Percentiles rank a stretch among this genome's conserved stretches.
Conservation (phyloP, 1,140 invertebrate genomes). For the Brevipalpus yothersi region DNA sequence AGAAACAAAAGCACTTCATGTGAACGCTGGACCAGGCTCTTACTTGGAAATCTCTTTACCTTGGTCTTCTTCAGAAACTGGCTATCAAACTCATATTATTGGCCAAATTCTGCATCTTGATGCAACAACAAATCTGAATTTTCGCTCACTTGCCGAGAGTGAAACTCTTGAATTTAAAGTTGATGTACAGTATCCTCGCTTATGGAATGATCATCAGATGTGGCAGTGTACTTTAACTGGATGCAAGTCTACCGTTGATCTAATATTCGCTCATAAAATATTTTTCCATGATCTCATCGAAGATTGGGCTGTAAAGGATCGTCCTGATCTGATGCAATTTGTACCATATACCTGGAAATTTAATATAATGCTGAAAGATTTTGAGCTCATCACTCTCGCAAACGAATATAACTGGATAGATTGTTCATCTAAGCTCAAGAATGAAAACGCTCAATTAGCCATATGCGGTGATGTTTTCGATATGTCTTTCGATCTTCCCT, state of each 20-base stretch:
- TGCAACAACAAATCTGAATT: slow-evolving; percentile 69
- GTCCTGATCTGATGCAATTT: slow-evolving; percentile 76
- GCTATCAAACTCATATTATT: slow-evolving; percentile 66
- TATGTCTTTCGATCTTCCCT: slow-evolving; percentile 71
- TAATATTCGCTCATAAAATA: slow-evolving; percentile 79
- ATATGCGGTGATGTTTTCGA: slow-evolving; percentile 80
- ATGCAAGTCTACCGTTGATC: slow-evolving; percentile 69
- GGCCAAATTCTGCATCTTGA: slow-evolving; percentile 78
- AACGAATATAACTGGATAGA: slow-evolving; percentile 99
- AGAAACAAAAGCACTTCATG: slow-evolving; percentile 85
- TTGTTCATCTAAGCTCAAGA: slow-evolving; percentile 47
- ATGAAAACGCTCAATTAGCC: slow-evolving; percentile 36
- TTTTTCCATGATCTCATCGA: slow-evolving; percentile 87
- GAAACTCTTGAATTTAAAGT: slow-evolving; percentile 82
- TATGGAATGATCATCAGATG: slow-evolving; percentile 84
- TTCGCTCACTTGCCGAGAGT: slow-evolving; percentile 66
- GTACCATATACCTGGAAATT: slow-evolving; percentile 93
- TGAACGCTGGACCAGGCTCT: slow-evolving; percentile 72
- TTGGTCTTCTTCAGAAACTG: slow-evolving; percentile 58
- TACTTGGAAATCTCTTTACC: slow-evolving; percentile 87
- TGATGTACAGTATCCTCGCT: slow-evolving; percentile 56
- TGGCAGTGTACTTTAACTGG: slow-evolving; percentile 72
- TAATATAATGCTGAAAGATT: slow-evolving; percentile 68
- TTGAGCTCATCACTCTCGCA: slow-evolving; percentile 74
- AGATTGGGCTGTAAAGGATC: slow-evolving; percentile 75